phyloP scores from a whole-genome alignment of 2,888 invertebrate genomes.

The Balanococcus diminutus region DNA sequence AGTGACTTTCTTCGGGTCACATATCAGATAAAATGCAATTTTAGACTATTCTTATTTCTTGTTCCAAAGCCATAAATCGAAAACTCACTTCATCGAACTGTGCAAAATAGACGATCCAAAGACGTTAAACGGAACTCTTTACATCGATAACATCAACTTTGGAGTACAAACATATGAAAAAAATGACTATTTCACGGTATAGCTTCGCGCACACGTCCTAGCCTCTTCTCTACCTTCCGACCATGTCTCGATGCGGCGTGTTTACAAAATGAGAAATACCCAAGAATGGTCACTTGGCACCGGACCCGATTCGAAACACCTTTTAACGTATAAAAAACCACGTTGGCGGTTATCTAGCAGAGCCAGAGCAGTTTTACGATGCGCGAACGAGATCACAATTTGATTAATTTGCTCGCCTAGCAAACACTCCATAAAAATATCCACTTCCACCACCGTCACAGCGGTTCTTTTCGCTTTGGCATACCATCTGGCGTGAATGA shows the following conservation, averaged over 20 bases:
- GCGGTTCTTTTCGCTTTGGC: slow-evolving; percentile 8
- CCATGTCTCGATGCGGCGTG: neutral
- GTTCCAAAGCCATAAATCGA: too few relatives aligned
- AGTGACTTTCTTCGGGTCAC: too few relatives aligned
- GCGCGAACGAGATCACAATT: slow-evolving; percentile 8
- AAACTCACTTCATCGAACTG: too few relatives aligned
- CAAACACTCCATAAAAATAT: slow-evolving; percentile 8
- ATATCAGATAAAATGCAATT: too few relatives aligned
- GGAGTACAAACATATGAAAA: neutral
- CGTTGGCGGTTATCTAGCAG: neutral
- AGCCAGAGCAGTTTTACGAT: neutral
- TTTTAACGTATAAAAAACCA: neutral
- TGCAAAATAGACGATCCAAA: too few relatives aligned
- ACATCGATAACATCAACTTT: neutral
- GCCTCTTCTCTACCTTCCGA: neutral
- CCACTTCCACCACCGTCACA: neutral
- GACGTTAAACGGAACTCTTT: too few relatives aligned
- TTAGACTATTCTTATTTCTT: too few relatives aligned
- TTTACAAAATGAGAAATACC: slow-evolving; percentile 2
- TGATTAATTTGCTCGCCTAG: slow-evolving; percentile 1
- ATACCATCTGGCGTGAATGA: neutral
- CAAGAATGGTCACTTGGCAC: slow-evolving; percentile 23
- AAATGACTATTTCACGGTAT: neutral
- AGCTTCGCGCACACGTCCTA: neutral
- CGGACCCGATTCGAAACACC: neutral